Evolutionary conservation across 2,797 vertebrate genomes (phyloP).

Genomic region (Vipera ursinii): DNA sequence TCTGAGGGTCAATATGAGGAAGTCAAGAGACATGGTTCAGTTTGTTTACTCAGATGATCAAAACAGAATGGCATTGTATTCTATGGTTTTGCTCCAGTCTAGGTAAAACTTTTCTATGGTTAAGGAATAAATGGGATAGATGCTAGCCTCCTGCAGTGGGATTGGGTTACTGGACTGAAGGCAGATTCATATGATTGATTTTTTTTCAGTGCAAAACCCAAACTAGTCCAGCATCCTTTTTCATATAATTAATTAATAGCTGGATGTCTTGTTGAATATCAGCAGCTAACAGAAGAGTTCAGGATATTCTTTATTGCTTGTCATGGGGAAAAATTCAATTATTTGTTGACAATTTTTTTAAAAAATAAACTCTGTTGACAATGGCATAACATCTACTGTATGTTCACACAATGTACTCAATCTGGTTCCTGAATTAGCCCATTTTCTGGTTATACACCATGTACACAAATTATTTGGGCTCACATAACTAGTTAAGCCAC

Average conservation of each 20-base stretch:
- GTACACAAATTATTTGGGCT: neutral
- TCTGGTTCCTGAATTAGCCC: neutral
- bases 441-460: neutral
- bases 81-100: neutral
- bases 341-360: neutral
- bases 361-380: neutral
- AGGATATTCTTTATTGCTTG: neutral
- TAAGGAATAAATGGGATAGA: neutral
- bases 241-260: neutral
- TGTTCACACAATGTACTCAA: neutral
- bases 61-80: neutral
- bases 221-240: neutral
- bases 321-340: neutral
- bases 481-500: neutral
- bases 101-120: neutral
- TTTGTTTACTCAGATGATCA: neutral
- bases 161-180: neutral
- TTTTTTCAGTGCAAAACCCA: neutral
- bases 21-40: neutral
- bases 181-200: neutral
- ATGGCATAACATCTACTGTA: neutral
- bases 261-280: neutral
- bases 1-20: neutral
- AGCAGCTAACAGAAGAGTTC: neutral
- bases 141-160: neutral